Conservation (phyloP, 2,888 invertebrate species). For the Argyresthia albistria region DNA sequence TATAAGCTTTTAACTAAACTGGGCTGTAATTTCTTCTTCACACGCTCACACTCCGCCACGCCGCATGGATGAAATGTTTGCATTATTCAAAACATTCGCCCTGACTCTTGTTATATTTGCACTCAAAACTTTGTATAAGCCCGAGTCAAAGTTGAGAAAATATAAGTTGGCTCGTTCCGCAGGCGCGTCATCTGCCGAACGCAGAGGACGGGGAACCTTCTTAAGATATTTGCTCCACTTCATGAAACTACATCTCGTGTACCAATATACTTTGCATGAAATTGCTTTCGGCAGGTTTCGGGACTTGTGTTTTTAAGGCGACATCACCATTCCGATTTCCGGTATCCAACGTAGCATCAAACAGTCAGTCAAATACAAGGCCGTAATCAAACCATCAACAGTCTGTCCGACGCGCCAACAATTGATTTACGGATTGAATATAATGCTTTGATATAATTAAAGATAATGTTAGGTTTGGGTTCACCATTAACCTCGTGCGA, state of each 20-base stretch:
- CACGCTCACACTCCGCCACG: conserved; percentile 1
- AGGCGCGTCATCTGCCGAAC: conserved; percentile 23
- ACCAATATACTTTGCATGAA: too few relatives aligned
- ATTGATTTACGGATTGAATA: too few relatives aligned
- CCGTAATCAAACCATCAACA: too few relatives aligned
- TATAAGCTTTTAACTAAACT: conserved; percentile 9
- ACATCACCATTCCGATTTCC: too few relatives aligned
- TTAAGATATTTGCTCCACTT: conserved; percentile 12
- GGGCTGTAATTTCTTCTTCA: conserved; percentile 3
- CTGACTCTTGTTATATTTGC: conserved; percentile 45
- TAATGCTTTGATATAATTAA: too few relatives aligned
- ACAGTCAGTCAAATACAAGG: too few relatives aligned
- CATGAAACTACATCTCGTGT: conserved; percentile 1
- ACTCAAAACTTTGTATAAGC: conserved; percentile 56
- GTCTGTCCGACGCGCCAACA: too few relatives aligned
- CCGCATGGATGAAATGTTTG: conserved; percentile 19
- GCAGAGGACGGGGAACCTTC: conserved; percentile 21
- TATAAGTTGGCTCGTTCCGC: conserved; percentile 38
- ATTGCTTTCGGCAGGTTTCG: too few relatives aligned
- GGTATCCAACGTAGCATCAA: too few relatives aligned
- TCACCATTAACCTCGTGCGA: too few relatives aligned
- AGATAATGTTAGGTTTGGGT: too few relatives aligned
- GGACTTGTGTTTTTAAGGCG: too few relatives aligned
- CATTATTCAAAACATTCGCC: conserved; percentile 45
- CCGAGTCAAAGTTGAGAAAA: conserved; percentile 40